Evolutionary conservation across 1,140 invertebrate genomes (phyloP).

Genomic region (Sarcophaga bullata): DNA sequence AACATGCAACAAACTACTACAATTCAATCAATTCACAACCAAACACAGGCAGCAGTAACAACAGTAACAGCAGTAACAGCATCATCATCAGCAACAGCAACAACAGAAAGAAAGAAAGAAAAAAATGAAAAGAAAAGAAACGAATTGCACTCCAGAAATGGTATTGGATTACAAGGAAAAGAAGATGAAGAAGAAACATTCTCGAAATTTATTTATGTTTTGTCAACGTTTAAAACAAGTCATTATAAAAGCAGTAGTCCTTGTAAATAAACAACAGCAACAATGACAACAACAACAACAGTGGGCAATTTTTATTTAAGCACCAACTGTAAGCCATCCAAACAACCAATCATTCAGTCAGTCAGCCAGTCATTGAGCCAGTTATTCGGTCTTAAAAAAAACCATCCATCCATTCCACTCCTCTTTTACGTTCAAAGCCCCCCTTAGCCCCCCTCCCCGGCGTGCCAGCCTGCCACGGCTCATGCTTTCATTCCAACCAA

Average conservation of each 20-base stretch:
- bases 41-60: not conserved
- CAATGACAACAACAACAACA: conserved; percentile 24
- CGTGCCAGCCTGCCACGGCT: not conserved
- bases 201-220: conserved; percentile 38
- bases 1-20: conserved; percentile 23
- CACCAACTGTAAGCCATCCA: not conserved
- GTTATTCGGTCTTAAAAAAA: too few relatives aligned
- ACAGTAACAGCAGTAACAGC: too few relatives aligned
- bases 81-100: too few relatives aligned
- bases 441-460: not conserved
- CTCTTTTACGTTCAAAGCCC: not conserved
- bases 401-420: not conserved
- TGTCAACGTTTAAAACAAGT: conserved; percentile 38
- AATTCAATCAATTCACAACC: conserved; percentile 21
- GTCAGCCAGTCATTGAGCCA: not conserved
- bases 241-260: conserved; percentile 39
- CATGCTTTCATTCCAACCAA: not conserved
- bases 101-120: too few relatives aligned
- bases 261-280: conserved; percentile 25
- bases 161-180: conserved; percentile 33
- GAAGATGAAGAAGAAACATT: not conserved
- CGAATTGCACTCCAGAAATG: not conserved
- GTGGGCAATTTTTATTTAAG: not conserved
- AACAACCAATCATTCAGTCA: not conserved
- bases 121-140: too few relatives aligned